Evolutionary conservation across 2,797 vertebrate genomes (phyloP).

Genomic region (Schizopygopsis malacanthus): DNA sequence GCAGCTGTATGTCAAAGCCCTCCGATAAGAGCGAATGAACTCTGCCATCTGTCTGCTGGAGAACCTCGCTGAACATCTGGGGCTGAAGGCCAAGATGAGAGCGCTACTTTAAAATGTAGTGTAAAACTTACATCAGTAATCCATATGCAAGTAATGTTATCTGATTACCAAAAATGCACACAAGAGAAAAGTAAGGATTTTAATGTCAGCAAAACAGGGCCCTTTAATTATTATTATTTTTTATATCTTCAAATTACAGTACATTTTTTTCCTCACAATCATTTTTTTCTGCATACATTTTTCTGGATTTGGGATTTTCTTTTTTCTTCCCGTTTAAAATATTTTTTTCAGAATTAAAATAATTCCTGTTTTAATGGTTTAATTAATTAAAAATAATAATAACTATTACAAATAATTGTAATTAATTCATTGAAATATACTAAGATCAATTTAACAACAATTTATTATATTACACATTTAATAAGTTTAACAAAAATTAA

Average conservation of each 20-base stretch:
- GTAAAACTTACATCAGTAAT: background rate
- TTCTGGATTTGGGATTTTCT: background rate
- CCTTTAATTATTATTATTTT: no score
- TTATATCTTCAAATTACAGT: no score
- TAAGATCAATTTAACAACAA: background rate
- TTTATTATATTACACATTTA: background rate
- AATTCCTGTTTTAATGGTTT: background rate
- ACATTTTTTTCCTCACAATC: background rate
- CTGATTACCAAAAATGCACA: background rate
- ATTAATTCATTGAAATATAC: background rate
- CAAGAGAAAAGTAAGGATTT: background rate
- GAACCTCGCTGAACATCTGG: background rate
- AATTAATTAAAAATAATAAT: no score
- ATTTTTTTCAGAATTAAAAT: background rate
- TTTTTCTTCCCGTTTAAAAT: background rate
- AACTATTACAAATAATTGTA: no score
- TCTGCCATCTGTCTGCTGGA: slow-evolving; percentile 34
- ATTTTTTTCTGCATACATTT: background rate
- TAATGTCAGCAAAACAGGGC: background rate
- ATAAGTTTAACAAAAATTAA: background rate
- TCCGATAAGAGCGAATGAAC: slow-evolving; percentile 38
- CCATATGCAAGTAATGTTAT: background rate
- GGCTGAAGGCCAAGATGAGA: background rate
- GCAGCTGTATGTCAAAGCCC: slow-evolving; percentile 36
- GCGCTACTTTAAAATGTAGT: background rate